Evolutionary conservation across 1,140 invertebrate genomes (phyloP).

Genomic region (Ephestia elutella): DNA sequence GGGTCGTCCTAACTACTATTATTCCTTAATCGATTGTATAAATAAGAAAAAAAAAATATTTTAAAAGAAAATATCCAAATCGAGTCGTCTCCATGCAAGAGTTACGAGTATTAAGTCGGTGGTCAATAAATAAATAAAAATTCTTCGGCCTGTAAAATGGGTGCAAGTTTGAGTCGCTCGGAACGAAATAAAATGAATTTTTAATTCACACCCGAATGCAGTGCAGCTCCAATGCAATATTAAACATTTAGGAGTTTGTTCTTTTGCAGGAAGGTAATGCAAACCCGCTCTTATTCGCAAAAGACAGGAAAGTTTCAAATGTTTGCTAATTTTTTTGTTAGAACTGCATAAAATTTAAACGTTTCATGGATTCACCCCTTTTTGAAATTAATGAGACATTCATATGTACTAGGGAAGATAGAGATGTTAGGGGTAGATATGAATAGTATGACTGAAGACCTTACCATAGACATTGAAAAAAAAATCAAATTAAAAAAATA

Average conservation of each 20-base stretch:
- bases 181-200: slow-evolving; percentile 9
- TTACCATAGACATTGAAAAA: too few species aligned
- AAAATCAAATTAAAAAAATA: too few species aligned
- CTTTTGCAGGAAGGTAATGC: neutral
- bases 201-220: slow-evolving; percentile 9
- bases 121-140: slow-evolving; percentile 7
- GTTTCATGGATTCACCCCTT: too few species aligned
- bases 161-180: slow-evolving; percentile 2
- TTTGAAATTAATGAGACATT: too few species aligned
- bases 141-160: slow-evolving; percentile 1
- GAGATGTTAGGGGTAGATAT: too few species aligned
- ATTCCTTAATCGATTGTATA: too few species aligned
- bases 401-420: too few species aligned
- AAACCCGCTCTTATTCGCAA: too few species aligned
- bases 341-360: too few species aligned
- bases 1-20: neutral
- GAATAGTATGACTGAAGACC: too few species aligned
- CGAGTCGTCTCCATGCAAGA: neutral
- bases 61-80: neutral
- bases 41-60: neutral
- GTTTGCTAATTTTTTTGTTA: too few species aligned
- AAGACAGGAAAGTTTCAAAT: too few species aligned
- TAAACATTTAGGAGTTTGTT: neutral
- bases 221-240: neutral
- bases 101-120: neutral